Base-by-base conservation (phyloP, 2,888 invertebrate species). In the Neuroscelio doddi region DNA sequence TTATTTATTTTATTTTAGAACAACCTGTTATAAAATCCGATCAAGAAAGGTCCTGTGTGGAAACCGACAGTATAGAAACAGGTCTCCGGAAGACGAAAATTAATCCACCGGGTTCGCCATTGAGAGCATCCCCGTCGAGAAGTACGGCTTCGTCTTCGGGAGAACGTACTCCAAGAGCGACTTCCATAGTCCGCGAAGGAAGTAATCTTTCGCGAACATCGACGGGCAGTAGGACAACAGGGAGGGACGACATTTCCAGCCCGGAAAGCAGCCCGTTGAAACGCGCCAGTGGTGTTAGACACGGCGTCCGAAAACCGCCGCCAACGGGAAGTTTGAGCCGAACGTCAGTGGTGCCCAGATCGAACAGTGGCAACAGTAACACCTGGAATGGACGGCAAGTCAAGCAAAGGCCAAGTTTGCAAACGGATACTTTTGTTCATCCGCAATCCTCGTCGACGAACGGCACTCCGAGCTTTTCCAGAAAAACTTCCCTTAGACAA, bases 361-460 rank as follows among this genome's bases (percentile, higher is more conserved):
- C 47, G 5, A 47, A 63, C 0, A 82, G 86, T 36, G 89, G 90
- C 47, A 92, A 91, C 71, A 89, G 90, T 52, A 92, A 91, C 71
- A 93, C 93, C 0, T 93, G 93, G 93, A 90, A 90, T 64, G 93
- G 93, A 0, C 87, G 93, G 29, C 86, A 81, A 53, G 50, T 72
- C 0, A 73, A 69, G 26, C 79, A 82, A 14, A 72, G 90, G 1
- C 86, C 89, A 0, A 86, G 86, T 1, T 79, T 90, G 57, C 89
- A 88, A 1, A 85, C 88, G 17, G 92, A 92, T 67, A 92, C 91
- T 0, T 93, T 91, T 46, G 87, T 73, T n/a, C 75, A 62, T 34
- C 79, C 80, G 0, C 70, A 69, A 15, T 57, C 74, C 1, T 52
- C 78, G 1, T 15, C 74, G 14, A 50, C 62, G 1, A 56, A 66